Evolutionary conservation across 2,888 invertebrate species (phyloP), one percentile per base, ranked within the genome.

Genomic region (Leucophenga montana): DNA sequence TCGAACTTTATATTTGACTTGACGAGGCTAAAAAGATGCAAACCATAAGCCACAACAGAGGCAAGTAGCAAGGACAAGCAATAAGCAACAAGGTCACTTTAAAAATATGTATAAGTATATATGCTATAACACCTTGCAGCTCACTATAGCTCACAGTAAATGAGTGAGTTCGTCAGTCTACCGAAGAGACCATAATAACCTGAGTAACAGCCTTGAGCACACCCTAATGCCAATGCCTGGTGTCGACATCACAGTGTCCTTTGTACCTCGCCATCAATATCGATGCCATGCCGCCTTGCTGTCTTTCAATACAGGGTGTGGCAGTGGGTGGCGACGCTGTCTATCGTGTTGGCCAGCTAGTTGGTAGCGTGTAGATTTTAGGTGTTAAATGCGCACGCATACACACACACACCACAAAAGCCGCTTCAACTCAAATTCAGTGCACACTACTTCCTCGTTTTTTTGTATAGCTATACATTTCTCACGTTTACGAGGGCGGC

Each of bases 161-260:
- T 64, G 33, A 18, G 66, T 56, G 14, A 31, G 70, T 67, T 67
- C 22, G 67, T 67, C 18, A 66, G 54, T 20, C 31, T 69, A 8
- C 8, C 8, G 39, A 8, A 39, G 11, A 39, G 8, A 39, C 39
- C 39, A 39, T 39, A 27, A 61, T 54, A 59, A 67, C 67, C 50
- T 59, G 44, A 74, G 75, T 54, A 61, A 16, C 76, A 80, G 75
- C 83, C 81, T 81, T 83, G 82, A 77, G 78, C 81, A 73, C 79
- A 70, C 82, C 80, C 77, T 18, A 46, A 59, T 50, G 39, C 59
- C 66, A 31, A 20, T 39, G 61, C 39, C 61, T 61, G 44, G 3
- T 61, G 20, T 61, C 44, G 61, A 56, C 56, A 56, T 14, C 56
- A 20, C 20, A 1, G 3, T 11, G 11, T 56, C 14, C 50, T 27